A percentile compares a stretch with the other conserved stretches of the same genome.
Evolutionary conservation across 2,113 vertebrate genomes (phyloP).

Genomic region (Syngnathoides biaculeatus): DNA sequence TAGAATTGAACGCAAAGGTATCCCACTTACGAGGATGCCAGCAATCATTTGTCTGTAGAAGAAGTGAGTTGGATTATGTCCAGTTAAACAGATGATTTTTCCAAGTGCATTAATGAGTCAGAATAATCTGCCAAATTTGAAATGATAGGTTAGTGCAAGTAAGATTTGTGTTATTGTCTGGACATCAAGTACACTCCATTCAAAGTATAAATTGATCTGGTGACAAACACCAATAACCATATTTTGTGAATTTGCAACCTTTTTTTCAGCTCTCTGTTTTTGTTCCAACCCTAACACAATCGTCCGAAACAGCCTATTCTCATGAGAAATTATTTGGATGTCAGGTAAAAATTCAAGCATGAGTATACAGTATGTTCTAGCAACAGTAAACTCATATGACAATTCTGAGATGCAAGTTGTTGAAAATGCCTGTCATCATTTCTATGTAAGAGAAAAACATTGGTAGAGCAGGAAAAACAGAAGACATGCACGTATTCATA

Average conservation of each 20-base stretch:
- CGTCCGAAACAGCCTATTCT: not conserved
- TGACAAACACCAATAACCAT: constrained; percentile 19
- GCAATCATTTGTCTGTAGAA: constrained; percentile 57
- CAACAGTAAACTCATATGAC: not conserved
- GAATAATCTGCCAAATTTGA: constrained; percentile 59
- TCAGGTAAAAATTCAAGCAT: not conserved
- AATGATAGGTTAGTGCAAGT: not conserved
- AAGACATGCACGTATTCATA: not conserved
- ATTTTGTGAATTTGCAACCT: constrained; percentile 34
- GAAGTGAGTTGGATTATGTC: constrained; percentile 40
- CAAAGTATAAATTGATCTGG: constrained; percentile 6
- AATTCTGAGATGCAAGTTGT: not conserved
- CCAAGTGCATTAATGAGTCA: constrained; percentile 50
- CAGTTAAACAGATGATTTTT: constrained; percentile 47
- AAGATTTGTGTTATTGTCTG: not conserved
- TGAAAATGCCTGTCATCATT: not conserved
- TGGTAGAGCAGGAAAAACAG: not conserved
- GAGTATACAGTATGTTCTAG: not conserved
- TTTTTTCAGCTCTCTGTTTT: constrained; percentile 25
- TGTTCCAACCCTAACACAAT: constrained; percentile 16
- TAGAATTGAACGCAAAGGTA: constrained; percentile 40
- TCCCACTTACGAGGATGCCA: constrained; percentile 37
- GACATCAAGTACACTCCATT: not conserved
- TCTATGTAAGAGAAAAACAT: not conserved
- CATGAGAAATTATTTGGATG: not conserved